A percentile compares a stretch with the other conserved stretches of the same genome.
Evolutionary conservation across 2,113 vertebrate species (phyloP).

Genomic region (Manacus vitellinus): DNA sequence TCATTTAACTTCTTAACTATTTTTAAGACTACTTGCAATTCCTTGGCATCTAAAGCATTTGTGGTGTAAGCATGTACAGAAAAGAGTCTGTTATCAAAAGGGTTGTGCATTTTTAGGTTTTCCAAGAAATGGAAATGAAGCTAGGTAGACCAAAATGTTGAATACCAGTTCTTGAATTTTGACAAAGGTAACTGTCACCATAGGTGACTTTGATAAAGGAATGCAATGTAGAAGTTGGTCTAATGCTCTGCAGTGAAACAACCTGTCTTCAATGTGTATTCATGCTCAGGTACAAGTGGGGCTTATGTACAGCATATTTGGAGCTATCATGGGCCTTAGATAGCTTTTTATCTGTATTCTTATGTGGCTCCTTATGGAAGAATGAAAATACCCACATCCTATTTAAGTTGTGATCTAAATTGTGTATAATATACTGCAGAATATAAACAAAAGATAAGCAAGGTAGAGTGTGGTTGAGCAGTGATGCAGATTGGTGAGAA

Average conservation of each 20-base stretch:
- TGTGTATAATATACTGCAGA: rapidly evolving
- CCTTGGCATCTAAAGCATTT: background rate
- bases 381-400: background rate
- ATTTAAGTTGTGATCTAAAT: background rate
- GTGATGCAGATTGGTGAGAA: background rate
- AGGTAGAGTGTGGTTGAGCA: background rate
- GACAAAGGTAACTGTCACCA: background rate
- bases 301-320: background rate
- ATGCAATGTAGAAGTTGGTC: background rate
- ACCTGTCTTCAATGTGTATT: background rate
- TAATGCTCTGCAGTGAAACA: background rate
- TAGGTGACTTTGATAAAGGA: background rate
- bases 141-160: background rate
- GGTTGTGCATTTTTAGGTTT: background rate
- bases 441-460: background rate
- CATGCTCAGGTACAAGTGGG: rapidly evolving
- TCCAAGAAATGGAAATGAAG: background rate
- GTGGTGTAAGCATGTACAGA: background rate
- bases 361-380: background rate
- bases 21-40: background rate
- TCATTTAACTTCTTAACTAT: background rate
- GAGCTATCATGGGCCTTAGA: background rate
- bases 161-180: background rate
- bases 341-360: background rate
- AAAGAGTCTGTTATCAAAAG: background rate